A percentile compares a stretch with the other conserved stretches of the same genome.
Evolutionary conservation across 2,888 invertebrate genomes (phyloP).

Genomic region (Brachylomia viminalis): DNA sequence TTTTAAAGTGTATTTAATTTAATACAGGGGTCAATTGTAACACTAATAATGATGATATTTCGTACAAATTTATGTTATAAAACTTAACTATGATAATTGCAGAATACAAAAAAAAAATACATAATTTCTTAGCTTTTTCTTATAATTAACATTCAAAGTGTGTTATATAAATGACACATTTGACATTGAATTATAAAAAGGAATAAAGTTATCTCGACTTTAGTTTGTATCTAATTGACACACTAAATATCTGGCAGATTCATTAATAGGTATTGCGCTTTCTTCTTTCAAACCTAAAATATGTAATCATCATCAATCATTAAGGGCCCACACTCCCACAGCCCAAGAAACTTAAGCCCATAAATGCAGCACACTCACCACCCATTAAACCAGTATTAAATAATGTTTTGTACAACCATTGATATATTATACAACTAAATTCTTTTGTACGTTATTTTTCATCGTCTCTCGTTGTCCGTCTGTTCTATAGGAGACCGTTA

Average conservation of each 20-base stretch:
- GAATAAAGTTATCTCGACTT: neutral
- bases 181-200: slow-evolving; percentile 16
- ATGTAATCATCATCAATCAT: neutral
- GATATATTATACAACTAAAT: too few relatives aligned
- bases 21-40: neutral
- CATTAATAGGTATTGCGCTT: neutral
- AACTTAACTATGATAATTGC: neutral
- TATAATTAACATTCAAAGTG: neutral
- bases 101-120: neutral
- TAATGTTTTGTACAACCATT: slow-evolving; percentile 5
- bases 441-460: neutral
- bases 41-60: neutral
- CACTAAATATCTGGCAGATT: neutral
- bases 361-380: slow-evolving; percentile 11
- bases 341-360: neutral
- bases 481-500: slow-evolving; percentile 40
- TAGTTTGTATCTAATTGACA: neutral
- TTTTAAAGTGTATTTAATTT: too few relatives aligned
- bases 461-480: slow-evolving; percentile 18
- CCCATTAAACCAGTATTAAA: slow-evolving; percentile 1
- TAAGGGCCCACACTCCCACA: too few relatives aligned
- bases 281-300: neutral
- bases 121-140: neutral
- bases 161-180: neutral
- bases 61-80: neutral